Conservation (phyloP, 1,140 invertebrate genomes). For the Anastatus disparis region DNA sequence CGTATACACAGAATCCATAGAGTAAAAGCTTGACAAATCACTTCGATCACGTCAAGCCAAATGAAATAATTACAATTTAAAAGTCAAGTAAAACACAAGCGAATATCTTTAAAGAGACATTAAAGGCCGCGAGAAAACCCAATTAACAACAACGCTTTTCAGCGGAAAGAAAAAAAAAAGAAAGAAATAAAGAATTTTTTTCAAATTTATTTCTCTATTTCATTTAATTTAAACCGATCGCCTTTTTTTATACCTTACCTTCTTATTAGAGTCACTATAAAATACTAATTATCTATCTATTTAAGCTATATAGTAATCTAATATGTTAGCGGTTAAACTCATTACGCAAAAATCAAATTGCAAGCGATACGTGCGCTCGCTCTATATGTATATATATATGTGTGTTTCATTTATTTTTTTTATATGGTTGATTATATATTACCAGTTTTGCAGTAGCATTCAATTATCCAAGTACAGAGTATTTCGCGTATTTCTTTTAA, state of each 20-base stretch:
- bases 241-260: too few relatives aligned
- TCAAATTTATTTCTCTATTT: too few relatives aligned
- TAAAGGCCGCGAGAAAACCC: neutral
- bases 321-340: neutral
- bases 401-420: neutral
- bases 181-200: too few relatives aligned
- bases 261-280: too few relatives aligned
- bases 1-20: too few relatives aligned
- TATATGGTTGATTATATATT: neutral
- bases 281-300: conserved; percentile 19
- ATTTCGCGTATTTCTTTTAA: neutral
- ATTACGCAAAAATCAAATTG: conserved; percentile 16
- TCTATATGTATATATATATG: too few relatives aligned
- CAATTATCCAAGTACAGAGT: neutral
- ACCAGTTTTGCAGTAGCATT: neutral
- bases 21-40: too few relatives aligned
- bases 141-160: conserved; percentile 5
- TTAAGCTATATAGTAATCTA: too few relatives aligned
- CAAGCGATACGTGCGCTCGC: neutral
- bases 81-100: too few relatives aligned
- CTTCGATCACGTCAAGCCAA: conserved; percentile 16
- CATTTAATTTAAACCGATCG: too few relatives aligned
- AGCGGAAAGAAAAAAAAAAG: conserved; percentile 13
- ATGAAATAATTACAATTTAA: conserved; percentile 36
- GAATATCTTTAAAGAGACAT: too few relatives aligned